These are phyloP conservation scores for Podiceps cristatus DNA, from an alignment of 2,113 vertebrate species.

Conservation along the genomic window DNA sequence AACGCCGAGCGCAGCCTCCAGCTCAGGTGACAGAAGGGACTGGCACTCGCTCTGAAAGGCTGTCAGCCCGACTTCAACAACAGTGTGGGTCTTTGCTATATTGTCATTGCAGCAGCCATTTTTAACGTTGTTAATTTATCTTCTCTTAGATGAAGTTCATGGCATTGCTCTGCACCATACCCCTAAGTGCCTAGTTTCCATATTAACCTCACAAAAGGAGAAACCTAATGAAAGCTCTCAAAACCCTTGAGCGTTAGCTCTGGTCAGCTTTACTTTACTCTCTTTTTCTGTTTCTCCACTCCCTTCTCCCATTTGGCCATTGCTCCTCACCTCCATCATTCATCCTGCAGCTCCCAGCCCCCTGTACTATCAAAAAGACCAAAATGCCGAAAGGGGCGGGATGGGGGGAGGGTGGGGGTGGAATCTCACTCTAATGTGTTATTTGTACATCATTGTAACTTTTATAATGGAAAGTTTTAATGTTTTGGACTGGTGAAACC, in stretches of 20 bases:
- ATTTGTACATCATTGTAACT: background rate
- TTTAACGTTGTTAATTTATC: background rate
- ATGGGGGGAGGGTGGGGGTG: too few species aligned
- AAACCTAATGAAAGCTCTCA: background rate
- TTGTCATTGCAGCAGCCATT: background rate
- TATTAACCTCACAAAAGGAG: background rate
- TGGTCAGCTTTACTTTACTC: fast-evolving
- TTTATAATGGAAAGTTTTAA: background rate
- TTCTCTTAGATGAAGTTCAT: background rate
- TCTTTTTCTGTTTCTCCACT: background rate
- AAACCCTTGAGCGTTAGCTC: background rate
- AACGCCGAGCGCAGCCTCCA: background rate
- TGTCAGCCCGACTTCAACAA: background rate
- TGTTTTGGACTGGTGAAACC: background rate
- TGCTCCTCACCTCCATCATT: background rate
- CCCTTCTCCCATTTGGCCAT: background rate
- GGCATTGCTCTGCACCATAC: background rate
- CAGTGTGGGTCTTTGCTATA: fast-evolving
- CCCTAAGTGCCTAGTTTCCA: background rate
- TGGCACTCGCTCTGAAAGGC: background rate
- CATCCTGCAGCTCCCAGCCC: background rate
- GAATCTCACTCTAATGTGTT: background rate
- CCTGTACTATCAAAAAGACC: background rate
- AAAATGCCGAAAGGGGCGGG: background rate
- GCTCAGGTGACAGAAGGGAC: fast-evolving